Percentiles rank a stretch among this genome's conserved stretches.
Evolutionary conservation across 2,113 vertebrate species (phyloP).

Genomic region (Lutjanus erythropterus): DNA sequence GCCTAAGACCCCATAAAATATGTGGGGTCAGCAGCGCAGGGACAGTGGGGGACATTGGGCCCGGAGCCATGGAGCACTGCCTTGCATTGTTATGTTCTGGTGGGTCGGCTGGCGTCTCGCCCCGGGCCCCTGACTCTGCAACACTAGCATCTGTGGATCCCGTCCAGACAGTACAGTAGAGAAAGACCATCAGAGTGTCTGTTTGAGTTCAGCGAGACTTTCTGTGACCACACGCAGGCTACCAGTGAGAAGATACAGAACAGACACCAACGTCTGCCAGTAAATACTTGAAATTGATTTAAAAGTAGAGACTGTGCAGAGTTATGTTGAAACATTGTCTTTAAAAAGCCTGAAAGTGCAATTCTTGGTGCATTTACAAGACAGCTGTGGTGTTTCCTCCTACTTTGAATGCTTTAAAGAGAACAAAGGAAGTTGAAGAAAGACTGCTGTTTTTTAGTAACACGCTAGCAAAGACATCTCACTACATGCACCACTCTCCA

Average conservation of each 20-base stretch:
- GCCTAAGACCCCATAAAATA: slow-evolving; percentile 74
- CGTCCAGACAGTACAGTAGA: slow-evolving; percentile 47
- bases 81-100: slow-evolving; percentile 60
- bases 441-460: neutral
- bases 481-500: too few relatives aligned
- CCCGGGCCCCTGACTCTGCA: slow-evolving; percentile 38
- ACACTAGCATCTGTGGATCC: slow-evolving; percentile 57
- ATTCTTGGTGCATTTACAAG: neutral
- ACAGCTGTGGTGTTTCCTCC: neutral
- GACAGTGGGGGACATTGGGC: slow-evolving; percentile 63
- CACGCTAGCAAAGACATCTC: too few relatives aligned
- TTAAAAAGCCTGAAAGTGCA: neutral
- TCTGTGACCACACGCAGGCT: slow-evolving; percentile 28
- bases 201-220: slow-evolving; percentile 35
- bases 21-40: slow-evolving; percentile 71
- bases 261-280: slow-evolving; percentile 28
- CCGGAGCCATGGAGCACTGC: slow-evolving; percentile 58
- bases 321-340: neutral
- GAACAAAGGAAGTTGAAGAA: neutral
- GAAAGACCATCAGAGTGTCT: slow-evolving; percentile 25
- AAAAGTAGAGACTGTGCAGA: slow-evolving; percentile 3
- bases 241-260: slow-evolving; percentile 31
- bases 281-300: slow-evolving; percentile 39
- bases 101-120: slow-evolving; percentile 57
- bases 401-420: neutral